Percentiles rank a stretch among this genome's conserved stretches.
phyloP scores from a whole-genome alignment of 1,140 invertebrate species.

The Formica exsecta region DNA sequence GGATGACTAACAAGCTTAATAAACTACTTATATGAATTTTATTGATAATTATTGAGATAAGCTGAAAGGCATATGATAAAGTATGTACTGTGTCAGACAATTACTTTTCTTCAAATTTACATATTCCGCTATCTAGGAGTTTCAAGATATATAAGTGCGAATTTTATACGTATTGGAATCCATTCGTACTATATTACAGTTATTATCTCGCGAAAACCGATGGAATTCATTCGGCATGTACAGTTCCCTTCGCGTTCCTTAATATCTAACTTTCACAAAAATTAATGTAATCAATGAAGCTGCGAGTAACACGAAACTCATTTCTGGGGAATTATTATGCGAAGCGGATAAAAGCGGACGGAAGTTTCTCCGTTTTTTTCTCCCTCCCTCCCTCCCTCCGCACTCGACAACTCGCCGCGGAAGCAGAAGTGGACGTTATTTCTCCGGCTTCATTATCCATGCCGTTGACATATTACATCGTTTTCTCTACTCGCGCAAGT shows the following conservation, averaged over 20 bases:
- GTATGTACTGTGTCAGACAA: not conserved
- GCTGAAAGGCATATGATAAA: not conserved
- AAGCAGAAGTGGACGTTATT: slow-evolving; percentile 52
- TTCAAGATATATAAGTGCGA: slow-evolving; percentile 23
- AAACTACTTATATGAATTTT: not conserved
- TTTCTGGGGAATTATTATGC: slow-evolving; percentile 60
- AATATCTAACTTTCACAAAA: slow-evolving; percentile 55
- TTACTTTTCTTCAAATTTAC: not conserved
- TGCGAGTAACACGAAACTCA: slow-evolving; percentile 59
- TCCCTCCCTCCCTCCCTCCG: not conserved
- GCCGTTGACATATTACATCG: slow-evolving; percentile 65
- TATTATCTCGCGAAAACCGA: slow-evolving; percentile 41
- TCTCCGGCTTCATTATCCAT: slow-evolving; percentile 63
- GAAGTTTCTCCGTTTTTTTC: slow-evolving; percentile 48
- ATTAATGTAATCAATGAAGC: slow-evolving; percentile 63
- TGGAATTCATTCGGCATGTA: slow-evolving; percentile 39
- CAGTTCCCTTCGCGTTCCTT: slow-evolving; percentile 37
- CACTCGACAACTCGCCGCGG: slow-evolving; percentile 34
- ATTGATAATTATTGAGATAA: slow-evolving; percentile 32
- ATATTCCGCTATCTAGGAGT: not conserved
- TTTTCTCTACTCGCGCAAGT: slow-evolving; percentile 57
- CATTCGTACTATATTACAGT: slow-evolving; percentile 38
- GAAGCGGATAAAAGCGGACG: slow-evolving; percentile 59
- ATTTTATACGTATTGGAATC: slow-evolving; percentile 23
- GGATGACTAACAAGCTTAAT: not conserved